Evolutionary conservation across 2,888 invertebrate genomes (phyloP).

Genomic region (Lathronympha strigana): DNA sequence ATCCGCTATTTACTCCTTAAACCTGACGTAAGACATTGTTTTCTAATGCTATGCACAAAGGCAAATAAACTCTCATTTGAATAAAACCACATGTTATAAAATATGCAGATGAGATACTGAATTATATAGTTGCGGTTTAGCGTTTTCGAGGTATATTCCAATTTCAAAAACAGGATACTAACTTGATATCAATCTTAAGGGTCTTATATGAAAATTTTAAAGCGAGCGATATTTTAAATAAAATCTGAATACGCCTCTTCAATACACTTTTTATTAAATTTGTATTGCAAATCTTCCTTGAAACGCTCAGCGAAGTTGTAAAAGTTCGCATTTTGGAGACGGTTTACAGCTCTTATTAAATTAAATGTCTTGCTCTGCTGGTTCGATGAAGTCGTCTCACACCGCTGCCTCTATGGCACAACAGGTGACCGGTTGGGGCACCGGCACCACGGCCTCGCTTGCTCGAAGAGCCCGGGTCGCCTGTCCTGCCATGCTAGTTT

Average conservation of each 20-base stretch:
- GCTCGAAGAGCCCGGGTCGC: no score
- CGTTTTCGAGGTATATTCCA: constrained; percentile 5
- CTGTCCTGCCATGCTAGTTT: no score
- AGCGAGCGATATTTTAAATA: no score
- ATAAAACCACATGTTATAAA: constrained; percentile 22
- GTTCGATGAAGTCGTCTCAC: no score
- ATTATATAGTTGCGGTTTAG: constrained; percentile 14
- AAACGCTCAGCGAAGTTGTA: neutral
- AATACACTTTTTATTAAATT: constrained; percentile 19
- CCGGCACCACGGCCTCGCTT: no score
- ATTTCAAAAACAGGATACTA: neutral
- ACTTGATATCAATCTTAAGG: neutral
- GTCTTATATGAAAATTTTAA: neutral
- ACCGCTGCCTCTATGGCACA: no score
- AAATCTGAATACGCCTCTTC: neutral
- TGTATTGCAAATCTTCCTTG: constrained; percentile 1
- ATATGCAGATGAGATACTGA: constrained; percentile 22
- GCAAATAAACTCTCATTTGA: constrained; percentile 14
- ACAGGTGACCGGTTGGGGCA: no score
- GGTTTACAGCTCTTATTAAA: neutral
- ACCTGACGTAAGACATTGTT: constrained; percentile 30
- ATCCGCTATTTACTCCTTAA: constrained; percentile 1
- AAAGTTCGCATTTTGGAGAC: neutral
- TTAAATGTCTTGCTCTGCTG: neutral
- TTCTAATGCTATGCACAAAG: constrained; percentile 1